Evolutionary conservation across 1,140 invertebrate species (phyloP).

Genomic region (Drosophila oshimai): DNA sequence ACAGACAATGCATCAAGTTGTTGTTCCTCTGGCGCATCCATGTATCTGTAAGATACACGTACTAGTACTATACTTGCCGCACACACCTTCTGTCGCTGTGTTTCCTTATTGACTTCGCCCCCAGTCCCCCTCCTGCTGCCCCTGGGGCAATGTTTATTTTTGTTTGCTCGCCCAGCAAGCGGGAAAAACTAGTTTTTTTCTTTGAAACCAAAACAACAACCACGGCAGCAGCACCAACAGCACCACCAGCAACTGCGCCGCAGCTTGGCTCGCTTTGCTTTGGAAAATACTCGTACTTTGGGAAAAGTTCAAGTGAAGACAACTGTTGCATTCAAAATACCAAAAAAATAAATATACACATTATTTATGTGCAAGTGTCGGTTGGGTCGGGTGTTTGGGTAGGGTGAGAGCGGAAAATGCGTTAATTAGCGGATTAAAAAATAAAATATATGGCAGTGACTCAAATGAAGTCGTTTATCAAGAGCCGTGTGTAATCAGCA

Average conservation of each 20-base stretch:
- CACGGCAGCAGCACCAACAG: constrained; percentile 17
- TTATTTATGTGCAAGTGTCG: constrained; percentile 30
- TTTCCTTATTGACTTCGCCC: constrained; percentile 65
- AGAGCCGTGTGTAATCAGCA: constrained; percentile 49
- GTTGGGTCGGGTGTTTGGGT: background rate
- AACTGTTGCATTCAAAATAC: constrained; percentile 52
- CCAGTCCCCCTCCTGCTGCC: constrained; percentile 1
- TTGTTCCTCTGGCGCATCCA: constrained; percentile 45
- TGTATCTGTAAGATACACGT: constrained; percentile 70
- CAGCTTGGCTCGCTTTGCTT: constrained; percentile 36
- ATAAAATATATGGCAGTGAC: constrained; percentile 28
- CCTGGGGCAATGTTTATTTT: constrained; percentile 76
- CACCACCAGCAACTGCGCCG: constrained; percentile 40
- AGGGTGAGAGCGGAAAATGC: constrained; percentile 19
- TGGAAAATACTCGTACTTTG: constrained; percentile 33
- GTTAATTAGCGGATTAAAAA: constrained; percentile 58
- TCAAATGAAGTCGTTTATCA: constrained; percentile 60
- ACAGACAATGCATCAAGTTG: constrained; percentile 63
- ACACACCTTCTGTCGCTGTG: constrained; percentile 42
- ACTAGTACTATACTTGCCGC: too few species aligned
- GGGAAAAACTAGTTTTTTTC: constrained; percentile 73
- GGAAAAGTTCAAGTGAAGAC: constrained; percentile 59
- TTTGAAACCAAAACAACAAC: constrained; percentile 41
- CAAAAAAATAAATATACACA: constrained; percentile 39
- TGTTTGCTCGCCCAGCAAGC: constrained; percentile 65